Conservation (phyloP, 1,140 invertebrate genomes). For the Trichogramma pretiosum region DNA sequence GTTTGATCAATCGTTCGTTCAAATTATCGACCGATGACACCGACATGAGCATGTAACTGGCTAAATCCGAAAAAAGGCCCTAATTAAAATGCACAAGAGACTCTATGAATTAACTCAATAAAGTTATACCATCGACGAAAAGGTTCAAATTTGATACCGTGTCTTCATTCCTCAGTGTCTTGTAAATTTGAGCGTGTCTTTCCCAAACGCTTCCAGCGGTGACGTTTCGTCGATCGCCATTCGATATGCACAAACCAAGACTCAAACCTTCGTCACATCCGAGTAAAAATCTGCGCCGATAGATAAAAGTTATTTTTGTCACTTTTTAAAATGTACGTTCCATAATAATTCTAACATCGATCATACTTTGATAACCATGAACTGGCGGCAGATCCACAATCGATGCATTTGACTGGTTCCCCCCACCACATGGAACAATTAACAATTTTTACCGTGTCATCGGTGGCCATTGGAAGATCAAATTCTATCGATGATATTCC, state of each 20-base stretch:
- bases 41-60: slow-evolving; percentile 42
- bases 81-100: slow-evolving; percentile 23
- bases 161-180: slow-evolving; percentile 27
- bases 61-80: slow-evolving; percentile 42
- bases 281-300: slow-evolving; percentile 32
- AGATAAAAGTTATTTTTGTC: too few relatives aligned
- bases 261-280: slow-evolving; percentile 27
- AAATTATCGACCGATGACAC: slow-evolving; percentile 38
- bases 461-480: slow-evolving; percentile 17
- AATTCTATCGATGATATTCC: slow-evolving; percentile 31
- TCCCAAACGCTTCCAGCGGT: slow-evolving; percentile 24
- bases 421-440: slow-evolving; percentile 31
- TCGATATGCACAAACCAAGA: slow-evolving; percentile 22
- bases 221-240: slow-evolving; percentile 17
- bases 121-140: background rate
- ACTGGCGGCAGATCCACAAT: slow-evolving; percentile 37
- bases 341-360: too few relatives aligned
- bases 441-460: slow-evolving; percentile 15
- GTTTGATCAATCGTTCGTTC: slow-evolving; percentile 31
- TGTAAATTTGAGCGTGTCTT: slow-evolving; percentile 25
- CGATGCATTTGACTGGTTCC: slow-evolving; percentile 31
- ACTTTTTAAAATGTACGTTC: too few relatives aligned
- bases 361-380: slow-evolving; percentile 37
- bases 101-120: too few relatives aligned
- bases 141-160: slow-evolving; percentile 20